phyloP scores from a whole-genome alignment of 2,888 invertebrate species.

The Calameuta filiformis region DNA sequence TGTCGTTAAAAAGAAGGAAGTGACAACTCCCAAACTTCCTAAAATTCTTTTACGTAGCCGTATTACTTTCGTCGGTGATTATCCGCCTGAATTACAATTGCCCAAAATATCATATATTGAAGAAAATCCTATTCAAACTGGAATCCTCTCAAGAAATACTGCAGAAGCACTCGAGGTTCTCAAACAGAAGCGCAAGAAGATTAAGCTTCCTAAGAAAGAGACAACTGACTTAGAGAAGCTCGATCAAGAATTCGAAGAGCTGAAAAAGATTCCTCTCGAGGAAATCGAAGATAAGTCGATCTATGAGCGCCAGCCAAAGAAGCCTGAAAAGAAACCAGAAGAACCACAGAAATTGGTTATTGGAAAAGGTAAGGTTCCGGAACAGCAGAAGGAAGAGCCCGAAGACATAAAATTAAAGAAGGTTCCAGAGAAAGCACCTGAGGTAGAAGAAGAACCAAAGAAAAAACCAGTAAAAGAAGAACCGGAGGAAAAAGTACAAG shows the following conservation, averaged over 20 bases:
- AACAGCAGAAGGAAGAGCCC: conserved; percentile 46
- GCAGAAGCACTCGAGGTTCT: conserved; percentile 76
- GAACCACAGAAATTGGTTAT: conserved; percentile 49
- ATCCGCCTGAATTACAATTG: conserved; percentile 71
- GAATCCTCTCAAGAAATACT: conserved; percentile 77
- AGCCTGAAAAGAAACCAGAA: conserved; percentile 52
- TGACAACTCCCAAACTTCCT: conserved; percentile 68
- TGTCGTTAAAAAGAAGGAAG: conserved; percentile 68
- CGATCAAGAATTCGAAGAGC: conserved; percentile 67
- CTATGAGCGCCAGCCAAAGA: conserved; percentile 59
- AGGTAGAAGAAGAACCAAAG: conserved; percentile 52
- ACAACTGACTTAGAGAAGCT: conserved; percentile 72
- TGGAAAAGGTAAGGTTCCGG: conserved; percentile 49
- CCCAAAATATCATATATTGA: conserved; percentile 69
- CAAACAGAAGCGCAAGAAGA: conserved; percentile 71
- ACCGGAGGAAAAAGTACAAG: conserved; percentile 42
- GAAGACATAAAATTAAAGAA: conserved; percentile 62
- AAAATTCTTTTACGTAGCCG: conserved; percentile 79
- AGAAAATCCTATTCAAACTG: conserved; percentile 71
- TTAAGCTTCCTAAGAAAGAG: conserved; percentile 70
- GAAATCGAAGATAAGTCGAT: conserved; percentile 57
- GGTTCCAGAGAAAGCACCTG: conserved; percentile 52
- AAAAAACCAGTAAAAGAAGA: conserved; percentile 46
- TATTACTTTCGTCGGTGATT: conserved; percentile 73
- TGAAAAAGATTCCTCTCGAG: conserved; percentile 62